Evolutionary conservation across 2,888 invertebrate species (phyloP), one percentile per base, ranked within the genome.

Genomic region (Xylophagus ater): DNA sequence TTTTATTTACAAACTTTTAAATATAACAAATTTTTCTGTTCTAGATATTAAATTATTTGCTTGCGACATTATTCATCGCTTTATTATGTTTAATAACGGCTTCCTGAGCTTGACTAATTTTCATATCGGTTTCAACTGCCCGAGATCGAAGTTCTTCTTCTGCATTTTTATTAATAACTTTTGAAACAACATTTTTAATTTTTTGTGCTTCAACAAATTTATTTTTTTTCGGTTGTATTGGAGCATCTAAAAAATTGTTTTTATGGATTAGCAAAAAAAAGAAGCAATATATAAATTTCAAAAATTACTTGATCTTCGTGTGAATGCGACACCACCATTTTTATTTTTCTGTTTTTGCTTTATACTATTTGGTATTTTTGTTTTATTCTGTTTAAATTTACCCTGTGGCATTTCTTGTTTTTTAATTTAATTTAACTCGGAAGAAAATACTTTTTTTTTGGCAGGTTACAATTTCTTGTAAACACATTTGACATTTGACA

Each of bases 331-430:
- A 4, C 54, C 44, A 31, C 60, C 58, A 10, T 64, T 65, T 50
- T 73, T 74, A 18, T 60, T 59, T 48, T 72, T 72, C 23, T 69
- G 68, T 42, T 72, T 72, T 17, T 63, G 58, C 51, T 74, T 72
- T 3, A 62, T 54, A 19, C 55, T 56, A 13, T 65, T 54, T 2
- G 74, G 74, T 17, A 71, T 34, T 52, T 75, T 73, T 0, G 70
- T 51, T 53, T 76, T 77, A 2, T n/a, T n/a, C n/a, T 67, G 60
- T 57, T 76, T 77, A 40, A 74, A 59, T 53, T 76, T 76, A 45
- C 76, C 76, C 57, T 77, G 76, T 0, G 71, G 68, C 76, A 77
- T 77, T 44, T 51, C n/a, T n/a, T n/a, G n/a, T n/a, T n/a, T n/a
- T n/a, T n/a, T n/a, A n/a, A n/a, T n/a, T n/a, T n/a, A n/a, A n/a